A percentile compares a stretch with the other conserved stretches of the same genome.
These are phyloP conservation scores for Epinephelus awoara DNA, from an alignment of 2,797 vertebrate species.

Conservation along the genomic window DNA sequence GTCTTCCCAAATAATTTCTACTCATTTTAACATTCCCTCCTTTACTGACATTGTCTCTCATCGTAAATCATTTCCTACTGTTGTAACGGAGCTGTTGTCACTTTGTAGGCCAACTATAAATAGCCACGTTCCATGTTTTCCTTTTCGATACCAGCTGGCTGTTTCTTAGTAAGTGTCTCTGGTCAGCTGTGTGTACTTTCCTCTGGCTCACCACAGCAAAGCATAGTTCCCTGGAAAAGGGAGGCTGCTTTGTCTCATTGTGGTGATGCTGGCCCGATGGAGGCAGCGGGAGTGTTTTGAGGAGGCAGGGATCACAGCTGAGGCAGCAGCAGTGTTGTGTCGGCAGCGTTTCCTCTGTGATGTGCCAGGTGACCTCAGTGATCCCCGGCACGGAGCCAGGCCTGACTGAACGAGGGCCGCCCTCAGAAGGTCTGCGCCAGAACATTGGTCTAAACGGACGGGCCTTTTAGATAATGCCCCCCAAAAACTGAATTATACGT, in stretches of 20 bases:
- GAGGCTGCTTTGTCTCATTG: slow-evolving; percentile 56
- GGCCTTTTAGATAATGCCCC: neutral
- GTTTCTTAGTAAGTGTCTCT: slow-evolving; percentile 17
- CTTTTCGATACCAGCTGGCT: neutral
- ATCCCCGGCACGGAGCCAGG: slow-evolving; percentile 62
- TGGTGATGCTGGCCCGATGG: slow-evolving; percentile 38
- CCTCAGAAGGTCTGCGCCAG: neutral
- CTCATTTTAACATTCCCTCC: slow-evolving; percentile 3
- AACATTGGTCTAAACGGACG: slow-evolving; percentile 44
- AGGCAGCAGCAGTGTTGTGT: slow-evolving; percentile 69
- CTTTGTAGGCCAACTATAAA: slow-evolving; percentile 51
- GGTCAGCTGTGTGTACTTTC: slow-evolving; percentile 42
- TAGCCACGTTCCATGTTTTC: slow-evolving; percentile 30
- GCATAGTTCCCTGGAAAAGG: slow-evolving; percentile 61
- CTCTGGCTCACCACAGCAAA: slow-evolving; percentile 59
- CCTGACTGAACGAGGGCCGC: slow-evolving; percentile 59
- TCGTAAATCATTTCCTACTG: slow-evolving; percentile 20
- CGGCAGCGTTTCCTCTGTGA: slow-evolving; percentile 70
- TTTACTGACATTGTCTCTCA: slow-evolving; percentile 8
- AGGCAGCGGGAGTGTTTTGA: slow-evolving; percentile 35
- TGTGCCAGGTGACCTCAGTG: slow-evolving; percentile 75
- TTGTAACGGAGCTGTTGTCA: neutral
- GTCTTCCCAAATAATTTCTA: neutral
- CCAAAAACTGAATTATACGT: neutral
- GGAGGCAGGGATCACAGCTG: slow-evolving; percentile 49